Evolutionary conservation across 1,140 invertebrate species (phyloP), one percentile per base, ranked within the genome.

Genomic region (Pristionchus pacificus): DNA sequence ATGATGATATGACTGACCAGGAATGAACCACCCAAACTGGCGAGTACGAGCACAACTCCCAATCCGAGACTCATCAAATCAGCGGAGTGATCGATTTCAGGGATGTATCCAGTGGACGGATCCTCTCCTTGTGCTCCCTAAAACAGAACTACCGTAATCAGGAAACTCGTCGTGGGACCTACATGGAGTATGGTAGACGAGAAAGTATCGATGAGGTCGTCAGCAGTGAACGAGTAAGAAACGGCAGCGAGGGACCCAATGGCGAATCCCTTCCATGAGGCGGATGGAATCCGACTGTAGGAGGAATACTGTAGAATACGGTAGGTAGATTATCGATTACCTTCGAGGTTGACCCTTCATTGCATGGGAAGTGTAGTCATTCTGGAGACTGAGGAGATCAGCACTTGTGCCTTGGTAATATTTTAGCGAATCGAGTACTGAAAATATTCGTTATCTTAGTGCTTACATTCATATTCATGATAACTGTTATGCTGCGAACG

Each of bases 131-230:
- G 38, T 66, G 65, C 32, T n/a, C 49, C 49, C 65, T 64, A 13
- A 64, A 31, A 10, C 13, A 64, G 62, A 27, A 13, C 10, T 25
- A 64, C 1, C 1, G 31, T 55, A 0, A 14, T 58, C 64, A 19
- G 24, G 32, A n/a, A 14, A 13, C 19, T 24, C 25, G 19, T 30
- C 25, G n/a, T 31, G 31, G 55, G 57, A 68, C 49, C 25, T 33
- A 72, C 71, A 6, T 57, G 57, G 2, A 76, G 60, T 24, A 76
- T 76, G 19, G 76, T 70, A 6, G 75, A 63, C 1, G 69, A 73
- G 63, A 76, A 76, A 2, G 75, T 73, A 55, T 76, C 75, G 31
- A 76, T 69, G 10, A 76, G 63, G 29, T 76, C 75, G 58, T 76
- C 75, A 19, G 38, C 75, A 24, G 75, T 76, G 74, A 76, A 76